Base-by-base conservation (phyloP, 2,113 vertebrate genomes). In the Mormyrus lacerda region DNA sequence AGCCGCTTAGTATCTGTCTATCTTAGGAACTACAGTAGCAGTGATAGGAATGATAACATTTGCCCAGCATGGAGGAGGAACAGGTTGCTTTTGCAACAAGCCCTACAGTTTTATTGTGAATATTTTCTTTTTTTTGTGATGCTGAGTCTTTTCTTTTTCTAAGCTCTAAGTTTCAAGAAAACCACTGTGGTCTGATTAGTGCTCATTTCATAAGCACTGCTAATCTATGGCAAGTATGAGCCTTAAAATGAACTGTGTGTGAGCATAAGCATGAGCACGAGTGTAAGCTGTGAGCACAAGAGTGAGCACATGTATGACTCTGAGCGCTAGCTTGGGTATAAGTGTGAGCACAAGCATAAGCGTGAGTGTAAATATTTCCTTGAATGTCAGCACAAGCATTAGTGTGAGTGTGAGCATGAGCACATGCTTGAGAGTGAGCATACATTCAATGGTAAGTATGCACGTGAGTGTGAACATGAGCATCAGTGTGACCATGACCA, bases 151-250 rank as follows among this genome's bases (percentile, higher is more conserved):
- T 19, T 79, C 27, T 90, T 90, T 61, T 19, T 15, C 31, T 39
- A 10, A 79, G 48, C 11, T 15, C 31, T 39, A 10, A 79, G 48
- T 90, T 88, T 65, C 61, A 87, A 50, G 89, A 87, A 90, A 65
- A 51, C 87, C n/a, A 53, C 42, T 27, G 44, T 27, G n/a, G 48
- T 45, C 53, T 69, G 53, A 88, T 88, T 85, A 69, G 44, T 35
- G 58, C 87, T 90, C 89, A 88, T 90, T 84, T 85, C 76, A 85
- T 11, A 73, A 88, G 45, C 35, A 4, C 73, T 84, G 87, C 45
- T 47, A 44, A 84, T 88, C 35, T 58, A 50, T 90, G n/a, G 51
- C 24, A 61, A 10, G 61, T 65, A n/a, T 27, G 9, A 65, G 61
- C 61, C 24, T 3, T 27, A 65, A 27, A 3, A 27, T 65, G 58